phyloP scores from a whole-genome alignment of 2,113 vertebrate genomes.

The Elgaria multicarinata region DNA sequence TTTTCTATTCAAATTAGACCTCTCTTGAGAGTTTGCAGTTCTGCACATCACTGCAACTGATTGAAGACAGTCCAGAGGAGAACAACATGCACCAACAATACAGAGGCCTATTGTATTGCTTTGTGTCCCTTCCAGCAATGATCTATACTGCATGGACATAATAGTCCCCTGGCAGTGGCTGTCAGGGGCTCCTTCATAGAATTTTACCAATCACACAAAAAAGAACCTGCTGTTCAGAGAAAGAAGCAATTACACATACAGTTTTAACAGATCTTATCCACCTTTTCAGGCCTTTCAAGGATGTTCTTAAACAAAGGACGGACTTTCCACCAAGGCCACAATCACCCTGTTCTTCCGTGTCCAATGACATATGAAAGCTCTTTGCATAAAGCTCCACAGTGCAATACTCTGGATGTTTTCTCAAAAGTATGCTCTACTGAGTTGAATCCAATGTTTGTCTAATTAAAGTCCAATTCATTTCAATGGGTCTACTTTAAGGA shows the following conservation, averaged over 20 bases:
- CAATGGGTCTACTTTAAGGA: no score
- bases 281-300: slow-evolving; percentile 1
- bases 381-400: not conserved
- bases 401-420: no score
- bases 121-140: not conserved
- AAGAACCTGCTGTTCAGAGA: slow-evolving; percentile 15
- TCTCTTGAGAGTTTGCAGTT: fast-evolving
- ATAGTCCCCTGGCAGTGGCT: not conserved
- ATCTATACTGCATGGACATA: slow-evolving; percentile 22
- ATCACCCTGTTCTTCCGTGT: slow-evolving; percentile 33
- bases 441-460: no score
- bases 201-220: slow-evolving; percentile 28
- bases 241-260: slow-evolving; percentile 19
- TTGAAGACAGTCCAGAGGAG: not conserved
- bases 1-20: not conserved
- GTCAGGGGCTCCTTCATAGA: not conserved
- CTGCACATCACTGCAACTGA: not conserved
- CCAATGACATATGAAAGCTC: slow-evolving; percentile 15
- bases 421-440: no score
- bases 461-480: no score
- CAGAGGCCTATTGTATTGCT: slow-evolving; percentile 17
- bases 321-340: slow-evolving; percentile 36
- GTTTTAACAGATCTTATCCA: not conserved
- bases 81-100: not conserved
- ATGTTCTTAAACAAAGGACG: not conserved